Base-by-base conservation (phyloP, 2,113 vertebrate genomes). In the Phrynosoma platyrhinos region DNA sequence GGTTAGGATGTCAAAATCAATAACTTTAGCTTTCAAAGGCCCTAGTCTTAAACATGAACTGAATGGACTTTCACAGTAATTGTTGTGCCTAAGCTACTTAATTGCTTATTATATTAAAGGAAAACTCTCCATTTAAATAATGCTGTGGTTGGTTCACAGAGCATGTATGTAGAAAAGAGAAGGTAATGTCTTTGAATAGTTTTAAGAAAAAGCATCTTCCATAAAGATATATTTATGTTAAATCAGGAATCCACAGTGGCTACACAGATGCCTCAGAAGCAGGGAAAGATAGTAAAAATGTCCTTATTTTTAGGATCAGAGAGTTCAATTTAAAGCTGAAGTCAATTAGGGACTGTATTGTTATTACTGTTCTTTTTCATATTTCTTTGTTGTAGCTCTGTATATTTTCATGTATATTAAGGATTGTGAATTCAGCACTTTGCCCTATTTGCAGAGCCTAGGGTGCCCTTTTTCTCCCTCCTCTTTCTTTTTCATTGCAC, bases 1-100 rank as follows among this genome's bases (percentile, higher is more conserved):
- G 93, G 69, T 94, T 82, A 76, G 13, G 62, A 47, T 66, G n/a
- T 92, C 83, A 84, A 92, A 82, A 91, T 79, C 55, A 91, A 84
- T 75, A 86, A 84, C 87, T 87, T 91, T 82, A 72, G 42, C 79
- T 88, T 90, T 42, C 40, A 52, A 94, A 90, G 52, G 0, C 32
- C 74, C 84, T 83, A 91, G 88, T 83, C 86, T 88, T 85, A 92
- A n/a, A 88, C 40, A 42, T 23, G 7, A 32, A 74, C 89, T 87
- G 79, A 90, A 79, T 91, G 91, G 90, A 91, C 85, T 79, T 64
- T 68, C 91, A 85, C 55, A 47, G 55, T 92, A 88, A 89, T 74
- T 93, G 32, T 77, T 55, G n/a, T 86, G 12, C 69, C 64, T 83
- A 72, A 85, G 0, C 18, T 1, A 83, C 87, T 94, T 77, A 20